Evolutionary conservation across 2,888 invertebrate species (phyloP), one percentile per base, ranked within the genome.

Genomic region (Agelastica alni): DNA sequence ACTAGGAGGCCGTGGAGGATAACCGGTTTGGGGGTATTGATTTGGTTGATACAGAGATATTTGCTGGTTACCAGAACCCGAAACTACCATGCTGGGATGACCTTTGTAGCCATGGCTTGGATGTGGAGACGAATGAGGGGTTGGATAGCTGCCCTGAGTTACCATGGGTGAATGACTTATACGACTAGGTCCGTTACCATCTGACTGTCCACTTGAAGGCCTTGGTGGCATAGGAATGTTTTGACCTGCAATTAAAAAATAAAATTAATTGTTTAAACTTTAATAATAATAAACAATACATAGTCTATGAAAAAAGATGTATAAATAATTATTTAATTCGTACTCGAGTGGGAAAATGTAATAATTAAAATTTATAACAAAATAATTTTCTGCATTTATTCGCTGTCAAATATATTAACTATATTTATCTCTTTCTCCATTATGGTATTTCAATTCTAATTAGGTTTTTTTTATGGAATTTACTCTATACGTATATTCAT

Each of bases 141-240:
- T 81, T 36, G 85, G 84, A 74, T 84, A 85, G 70, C 82, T 83
- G 75, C 81, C 80, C 63, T 75, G 74, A 63, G 82, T 81, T 68
- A 84, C 82, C 84, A 87, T 85, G 61, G 87, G 86, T 62, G 87
- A 86, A 74, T 86, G 86, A 76, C 84, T 85, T 81, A 87, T 83
- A 64, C 85, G 81, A 69, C 81, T 80, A 68, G 84, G 83, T 71
- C 83, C 83, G 73, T 81, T 79, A 71, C 80, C 78, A 72, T 82
- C 81, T 56, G 81, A 81, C 72, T 81, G 88, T 75, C 86, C 85
- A 78, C 94, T 94, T 72, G 94, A 91, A 78, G 95, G 95, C 76
- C 95, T 88, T 76, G 93, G 92, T 77, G 95, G 94, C 89, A 95
- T 94, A 81, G 93, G 90, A 87, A 93, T 89, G 88, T 89, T 93